Base-by-base conservation (phyloP, 2,888 invertebrate species). In the Scaptomyza reducta region DNA sequence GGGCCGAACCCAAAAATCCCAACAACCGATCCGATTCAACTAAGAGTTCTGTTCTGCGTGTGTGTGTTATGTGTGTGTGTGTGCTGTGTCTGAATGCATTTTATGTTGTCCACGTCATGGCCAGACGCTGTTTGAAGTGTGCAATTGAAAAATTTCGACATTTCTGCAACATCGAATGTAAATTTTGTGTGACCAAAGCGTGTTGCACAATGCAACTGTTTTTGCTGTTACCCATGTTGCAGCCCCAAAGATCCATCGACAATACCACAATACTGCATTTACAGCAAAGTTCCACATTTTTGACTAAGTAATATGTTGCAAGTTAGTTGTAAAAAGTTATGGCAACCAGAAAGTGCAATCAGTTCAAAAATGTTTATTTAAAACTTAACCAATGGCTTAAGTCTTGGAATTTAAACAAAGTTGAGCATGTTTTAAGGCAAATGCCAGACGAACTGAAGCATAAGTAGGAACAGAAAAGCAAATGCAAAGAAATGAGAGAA, bases 91-190 rank as follows among this genome's bases (percentile, higher is more conserved):
- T 62, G 62, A 59, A 73, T 81, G 82, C 82, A 81, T 84, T 83
- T 83, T 74, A 83, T 87, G 82, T 81, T 67, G 62, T 31, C 59
- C 67, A 56, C 78, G 82, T 82, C 82, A 84, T 14, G 41, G 14
- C 47, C 81, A 81, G 84, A 51, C 57, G 58, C 76, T 58, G 25
- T 58, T 62, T 72, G 44, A 63, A 75, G 77, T 70, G 70, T 76
- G 73, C 87, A 71, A 68, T 74, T 80, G 53, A 75, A 77, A 77
- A 71, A 67, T 70, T 54, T 59, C 38, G 49, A 22, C 50, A 50
- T 25, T 38, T 50, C 22, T 38, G 63, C 70, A 75, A 65, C 59
- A 66, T 61, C 62, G 64, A 80, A 60, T 70, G 64, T 50, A 55
- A 63, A 80, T 78, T 55, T 61, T 27, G 38, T 56, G 44, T 29